Conservation (phyloP, 2,113 vertebrate genomes). For the Misgurnus anguillicaudatus region DNA sequence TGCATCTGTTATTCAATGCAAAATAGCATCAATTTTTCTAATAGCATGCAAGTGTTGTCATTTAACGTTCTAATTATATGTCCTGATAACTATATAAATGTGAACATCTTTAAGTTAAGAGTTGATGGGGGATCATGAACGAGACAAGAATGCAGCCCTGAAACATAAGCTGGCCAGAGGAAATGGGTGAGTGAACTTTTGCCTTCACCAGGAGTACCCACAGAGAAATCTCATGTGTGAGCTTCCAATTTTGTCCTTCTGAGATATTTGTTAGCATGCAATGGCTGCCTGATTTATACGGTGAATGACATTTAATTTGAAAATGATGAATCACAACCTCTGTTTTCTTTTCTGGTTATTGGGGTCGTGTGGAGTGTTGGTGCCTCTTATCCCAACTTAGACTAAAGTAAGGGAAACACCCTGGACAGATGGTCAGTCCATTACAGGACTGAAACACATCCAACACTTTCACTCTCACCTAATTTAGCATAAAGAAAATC, state of each 20-base stretch:
- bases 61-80: not conserved
- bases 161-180: constrained; percentile 62
- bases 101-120: constrained; percentile 33
- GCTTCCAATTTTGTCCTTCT: constrained; percentile 61
- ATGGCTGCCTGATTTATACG: constrained; percentile 31
- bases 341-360: too few species aligned
- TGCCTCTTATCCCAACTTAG: too few species aligned
- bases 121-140: constrained; percentile 46
- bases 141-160: constrained; percentile 56
- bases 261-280: constrained; percentile 62
- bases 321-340: too few species aligned
- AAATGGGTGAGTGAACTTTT: constrained; percentile 58
- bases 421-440: too few species aligned
- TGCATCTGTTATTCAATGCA: too few species aligned
- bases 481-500: too few species aligned
- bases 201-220: constrained; percentile 23
- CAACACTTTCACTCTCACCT: too few species aligned
- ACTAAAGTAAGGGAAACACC: too few species aligned
- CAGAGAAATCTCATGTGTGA: constrained; percentile 47
- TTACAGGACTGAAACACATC: too few species aligned
- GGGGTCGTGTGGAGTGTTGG: too few species aligned
- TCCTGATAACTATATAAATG: not conserved
- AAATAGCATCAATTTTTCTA: too few species aligned
- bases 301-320: constrained; percentile 25
- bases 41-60: too few species aligned